These are phyloP conservation scores for Sylvilagus bachmani DNA, from an alignment of 2,113 vertebrate genomes.

Conservation along the genomic window DNA sequence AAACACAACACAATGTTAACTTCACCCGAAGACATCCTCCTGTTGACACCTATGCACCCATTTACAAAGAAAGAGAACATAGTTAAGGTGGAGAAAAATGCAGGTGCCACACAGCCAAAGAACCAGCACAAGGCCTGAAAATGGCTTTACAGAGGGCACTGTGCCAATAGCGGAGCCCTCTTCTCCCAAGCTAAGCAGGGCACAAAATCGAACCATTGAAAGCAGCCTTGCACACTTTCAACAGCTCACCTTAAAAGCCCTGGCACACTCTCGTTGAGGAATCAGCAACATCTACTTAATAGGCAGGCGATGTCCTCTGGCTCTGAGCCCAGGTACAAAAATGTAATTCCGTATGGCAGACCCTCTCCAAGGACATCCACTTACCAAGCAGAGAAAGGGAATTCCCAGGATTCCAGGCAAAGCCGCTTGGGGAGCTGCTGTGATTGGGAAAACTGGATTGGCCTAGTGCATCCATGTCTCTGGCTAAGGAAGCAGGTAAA, in stretches of 20 bases:
- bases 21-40: neutral
- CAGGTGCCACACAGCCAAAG: neutral
- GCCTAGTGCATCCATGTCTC: constrained; percentile 12
- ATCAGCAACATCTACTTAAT: constrained; percentile 10
- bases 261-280: constrained; percentile 3
- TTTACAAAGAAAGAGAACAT: constrained; percentile 16
- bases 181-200: neutral
- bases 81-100: neutral
- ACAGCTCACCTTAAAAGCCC: neutral
- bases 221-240: neutral
- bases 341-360: constrained; percentile 6
- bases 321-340: neutral
- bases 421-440: constrained; percentile 17
- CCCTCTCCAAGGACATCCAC: neutral
- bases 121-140: neutral
- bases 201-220: constrained; percentile 1
- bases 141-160: neutral
- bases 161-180: accelerated
- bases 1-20: too few species aligned
- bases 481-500: constrained; percentile 66
- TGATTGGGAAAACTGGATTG: constrained; percentile 51
- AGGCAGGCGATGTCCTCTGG: neutral
- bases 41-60: neutral
- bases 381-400: neutral
- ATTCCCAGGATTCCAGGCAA: neutral